These are phyloP conservation scores for Pagetopsis macropterus DNA, from an alignment of 2,797 vertebrate species.

Conservation along the genomic window DNA sequence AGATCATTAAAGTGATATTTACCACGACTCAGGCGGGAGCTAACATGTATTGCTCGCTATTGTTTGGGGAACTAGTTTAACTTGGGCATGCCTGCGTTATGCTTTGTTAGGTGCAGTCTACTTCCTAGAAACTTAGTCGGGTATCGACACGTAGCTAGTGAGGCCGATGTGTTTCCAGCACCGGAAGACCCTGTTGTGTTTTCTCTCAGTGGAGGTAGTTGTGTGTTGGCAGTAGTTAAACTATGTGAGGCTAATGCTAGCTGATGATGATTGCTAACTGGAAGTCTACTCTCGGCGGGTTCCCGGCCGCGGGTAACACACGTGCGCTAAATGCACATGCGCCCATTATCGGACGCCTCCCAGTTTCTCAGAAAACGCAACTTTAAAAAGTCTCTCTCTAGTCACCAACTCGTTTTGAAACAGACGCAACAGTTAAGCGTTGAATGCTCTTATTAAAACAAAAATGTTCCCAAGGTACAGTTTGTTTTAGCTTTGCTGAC, in stretches of 20 bases:
- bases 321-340: constrained; percentile 63
- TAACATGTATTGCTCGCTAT: constrained; percentile 56
- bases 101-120: constrained; percentile 65
- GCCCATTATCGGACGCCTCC: constrained; percentile 65
- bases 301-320: constrained; percentile 57
- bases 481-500: not conserved
- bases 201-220: not conserved
- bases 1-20: not conserved
- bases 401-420: accelerated
- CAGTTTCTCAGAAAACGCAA: not conserved
- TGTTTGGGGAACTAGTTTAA: constrained; percentile 78
- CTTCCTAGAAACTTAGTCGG: constrained; percentile 61
- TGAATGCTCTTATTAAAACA: accelerated
- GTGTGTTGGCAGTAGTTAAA: not conserved
- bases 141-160: not conserved
- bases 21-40: constrained; percentile 1
- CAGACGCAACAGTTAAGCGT: accelerated
- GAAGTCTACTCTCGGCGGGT: constrained; percentile 34
- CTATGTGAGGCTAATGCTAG: constrained; percentile 45
- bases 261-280: constrained; percentile 39
- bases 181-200: not conserved
- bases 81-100: constrained; percentile 61
- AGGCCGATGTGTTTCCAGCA: not conserved
- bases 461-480: not conserved
- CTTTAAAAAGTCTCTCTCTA: accelerated